These are phyloP conservation scores for Folsomia manolachei DNA, from an alignment of 2,888 invertebrate species.

Conservation along the genomic window DNA sequence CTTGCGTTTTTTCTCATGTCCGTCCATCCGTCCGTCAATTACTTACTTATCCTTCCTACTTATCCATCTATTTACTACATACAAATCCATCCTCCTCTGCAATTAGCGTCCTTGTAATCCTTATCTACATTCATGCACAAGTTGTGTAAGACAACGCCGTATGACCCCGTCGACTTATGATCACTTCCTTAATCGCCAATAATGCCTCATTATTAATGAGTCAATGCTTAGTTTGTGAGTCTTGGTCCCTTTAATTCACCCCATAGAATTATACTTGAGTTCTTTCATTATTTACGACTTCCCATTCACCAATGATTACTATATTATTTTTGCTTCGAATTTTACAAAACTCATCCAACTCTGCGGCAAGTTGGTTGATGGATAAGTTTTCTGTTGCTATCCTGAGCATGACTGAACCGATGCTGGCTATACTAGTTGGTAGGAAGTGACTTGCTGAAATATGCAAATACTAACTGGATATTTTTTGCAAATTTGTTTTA, in stretches of 20 bases:
- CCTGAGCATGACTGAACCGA: not conserved
- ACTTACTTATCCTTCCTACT: too few species aligned
- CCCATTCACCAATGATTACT: not conserved
- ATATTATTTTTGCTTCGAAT: not conserved
- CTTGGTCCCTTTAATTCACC: not conserved
- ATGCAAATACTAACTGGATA: too few species aligned
- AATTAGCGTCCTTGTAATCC: too few species aligned
- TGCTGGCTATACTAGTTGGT: not conserved
- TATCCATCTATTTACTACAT: not conserved
- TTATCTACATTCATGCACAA: too few species aligned
- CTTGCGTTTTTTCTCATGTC: not conserved
- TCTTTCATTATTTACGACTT: too few species aligned
- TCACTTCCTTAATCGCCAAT: too few species aligned
- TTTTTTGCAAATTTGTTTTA: conserved; percentile 46
- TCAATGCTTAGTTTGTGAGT: not conserved
- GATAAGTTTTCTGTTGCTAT: not conserved
- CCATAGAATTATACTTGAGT: not conserved
- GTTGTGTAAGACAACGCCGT: too few species aligned
- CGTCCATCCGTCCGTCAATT: not conserved
- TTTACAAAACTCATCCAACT: not conserved
- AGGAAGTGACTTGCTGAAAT: not conserved
- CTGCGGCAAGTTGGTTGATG: not conserved
- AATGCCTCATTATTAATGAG: not conserved
- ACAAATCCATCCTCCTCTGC: not conserved
- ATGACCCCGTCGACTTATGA: too few species aligned